Percentiles rank a stretch among this genome's conserved stretches.
phyloP scores from a whole-genome alignment of 2,888 invertebrate species.

The Noctua janthina region DNA sequence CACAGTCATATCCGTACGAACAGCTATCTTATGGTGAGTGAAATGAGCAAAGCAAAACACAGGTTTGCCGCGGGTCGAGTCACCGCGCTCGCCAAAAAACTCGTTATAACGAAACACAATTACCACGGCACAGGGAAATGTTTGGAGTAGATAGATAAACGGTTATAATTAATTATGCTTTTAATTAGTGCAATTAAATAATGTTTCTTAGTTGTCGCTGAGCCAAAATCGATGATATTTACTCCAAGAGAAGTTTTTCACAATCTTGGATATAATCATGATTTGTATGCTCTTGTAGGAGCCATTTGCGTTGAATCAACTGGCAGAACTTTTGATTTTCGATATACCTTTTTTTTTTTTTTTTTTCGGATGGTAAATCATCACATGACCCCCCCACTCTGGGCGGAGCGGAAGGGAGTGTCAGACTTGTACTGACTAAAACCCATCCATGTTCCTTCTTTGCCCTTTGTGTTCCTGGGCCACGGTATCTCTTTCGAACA shows the following conservation, averaged over 20 bases:
- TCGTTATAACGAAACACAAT: slow-evolving; percentile 90
- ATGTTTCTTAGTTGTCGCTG: not conserved
- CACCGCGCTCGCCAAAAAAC: slow-evolving; percentile 85
- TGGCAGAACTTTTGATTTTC: not conserved
- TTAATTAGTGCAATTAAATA: not conserved
- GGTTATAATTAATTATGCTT: slow-evolving; percentile 32
- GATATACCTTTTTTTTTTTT: not conserved
- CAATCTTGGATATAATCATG: not conserved
- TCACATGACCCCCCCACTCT: too few species aligned
- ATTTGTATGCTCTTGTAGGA: not conserved
- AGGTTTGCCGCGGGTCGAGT: slow-evolving; percentile 75
- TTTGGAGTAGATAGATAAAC: slow-evolving; percentile 71
- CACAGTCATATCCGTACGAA: slow-evolving; percentile 26
- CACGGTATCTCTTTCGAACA: too few species aligned
- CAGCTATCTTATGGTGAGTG: slow-evolving; percentile 63
- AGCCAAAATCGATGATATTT: not conserved
- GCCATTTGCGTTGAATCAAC: not conserved
- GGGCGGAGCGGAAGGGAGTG: too few species aligned
- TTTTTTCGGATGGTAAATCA: too few species aligned
- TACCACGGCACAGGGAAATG: slow-evolving; percentile 73
- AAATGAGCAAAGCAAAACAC: slow-evolving; percentile 76
- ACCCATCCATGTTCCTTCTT: too few species aligned
- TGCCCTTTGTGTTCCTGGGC: too few species aligned
- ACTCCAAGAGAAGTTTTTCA: not conserved
- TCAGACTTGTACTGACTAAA: too few species aligned